These are phyloP conservation scores for Calosoma granatense DNA, from an alignment of 1,140 invertebrate genomes.

Conservation along the genomic window DNA sequence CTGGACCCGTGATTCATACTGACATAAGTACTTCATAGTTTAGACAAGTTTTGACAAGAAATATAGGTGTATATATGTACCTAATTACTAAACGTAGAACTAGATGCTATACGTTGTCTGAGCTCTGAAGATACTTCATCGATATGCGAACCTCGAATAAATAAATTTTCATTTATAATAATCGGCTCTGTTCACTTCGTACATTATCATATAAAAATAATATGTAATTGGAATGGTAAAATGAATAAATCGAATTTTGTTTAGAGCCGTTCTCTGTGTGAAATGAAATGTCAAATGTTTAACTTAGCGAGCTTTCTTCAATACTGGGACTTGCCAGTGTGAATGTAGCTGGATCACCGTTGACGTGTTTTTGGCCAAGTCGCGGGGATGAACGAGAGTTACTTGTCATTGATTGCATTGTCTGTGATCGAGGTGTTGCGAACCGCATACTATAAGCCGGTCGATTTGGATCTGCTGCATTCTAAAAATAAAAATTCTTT, in stretches of 20 bases:
- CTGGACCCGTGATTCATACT: too few relatives aligned
- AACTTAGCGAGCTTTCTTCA: slow-evolving; percentile 38
- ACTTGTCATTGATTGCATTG: slow-evolving; percentile 41
- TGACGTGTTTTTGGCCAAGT: slow-evolving; percentile 31
- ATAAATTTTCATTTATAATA: too few relatives aligned
- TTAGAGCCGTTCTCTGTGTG: too few relatives aligned
- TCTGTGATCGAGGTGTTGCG: slow-evolving; percentile 34
- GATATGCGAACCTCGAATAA: too few relatives aligned
- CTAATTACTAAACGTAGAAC: too few relatives aligned
- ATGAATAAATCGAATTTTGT: not conserved
- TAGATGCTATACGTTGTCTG: too few relatives aligned
- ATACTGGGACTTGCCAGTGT: slow-evolving; percentile 35
- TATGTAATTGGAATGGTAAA: not conserved
- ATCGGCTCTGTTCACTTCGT: too few relatives aligned
- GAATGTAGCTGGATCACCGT: slow-evolving; percentile 34
- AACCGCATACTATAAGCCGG: slow-evolving; percentile 38
- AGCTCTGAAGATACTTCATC: too few relatives aligned
- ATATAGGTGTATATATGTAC: too few relatives aligned
- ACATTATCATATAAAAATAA: too few relatives aligned
- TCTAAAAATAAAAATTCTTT: slow-evolving; percentile 9
- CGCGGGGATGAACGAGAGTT: slow-evolving; percentile 31
- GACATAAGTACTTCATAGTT: too few relatives aligned
- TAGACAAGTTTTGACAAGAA: too few relatives aligned
- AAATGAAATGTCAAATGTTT: slow-evolving; percentile 17
- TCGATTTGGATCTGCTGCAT: slow-evolving; percentile 25